phyloP scores from a whole-genome alignment of 2,113 vertebrate species.

The Gambusia holbrooki region DNA sequence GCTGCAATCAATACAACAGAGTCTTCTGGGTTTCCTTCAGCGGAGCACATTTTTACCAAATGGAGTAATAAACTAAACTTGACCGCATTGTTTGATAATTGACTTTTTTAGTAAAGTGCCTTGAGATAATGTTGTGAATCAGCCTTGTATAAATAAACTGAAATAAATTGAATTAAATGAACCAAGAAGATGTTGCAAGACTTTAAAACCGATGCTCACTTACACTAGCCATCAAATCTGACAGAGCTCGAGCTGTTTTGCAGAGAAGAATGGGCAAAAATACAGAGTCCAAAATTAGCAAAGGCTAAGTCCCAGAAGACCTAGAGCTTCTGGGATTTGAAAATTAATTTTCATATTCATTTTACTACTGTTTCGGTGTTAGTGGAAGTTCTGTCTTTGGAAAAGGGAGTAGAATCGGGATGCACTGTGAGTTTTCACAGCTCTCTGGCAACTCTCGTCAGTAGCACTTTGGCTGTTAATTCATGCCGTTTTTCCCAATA shows the following conservation, averaged over 20 bases:
- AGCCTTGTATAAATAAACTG: no score
- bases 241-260: neutral
- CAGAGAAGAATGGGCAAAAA: neutral
- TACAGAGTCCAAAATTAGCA: neutral
- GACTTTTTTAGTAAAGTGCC: no score
- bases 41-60: no score
- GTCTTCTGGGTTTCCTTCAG: no score
- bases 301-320: neutral
- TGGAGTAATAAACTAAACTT: no score
- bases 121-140: no score
- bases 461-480: constrained; percentile 1
- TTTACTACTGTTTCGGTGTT: neutral
- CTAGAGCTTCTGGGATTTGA: neutral
- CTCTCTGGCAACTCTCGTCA: neutral
- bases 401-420: neutral
- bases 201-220: neutral
- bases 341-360: no score
- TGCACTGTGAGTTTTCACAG: constrained; percentile 1
- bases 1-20: no score
- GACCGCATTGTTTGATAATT: no score
- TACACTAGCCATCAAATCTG: neutral
- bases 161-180: no score
- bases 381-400: constrained; percentile 1
- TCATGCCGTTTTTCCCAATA: neutral
- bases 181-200: neutral